Conservation (phyloP, 2,888 invertebrate species). For the Bombylius major region DNA sequence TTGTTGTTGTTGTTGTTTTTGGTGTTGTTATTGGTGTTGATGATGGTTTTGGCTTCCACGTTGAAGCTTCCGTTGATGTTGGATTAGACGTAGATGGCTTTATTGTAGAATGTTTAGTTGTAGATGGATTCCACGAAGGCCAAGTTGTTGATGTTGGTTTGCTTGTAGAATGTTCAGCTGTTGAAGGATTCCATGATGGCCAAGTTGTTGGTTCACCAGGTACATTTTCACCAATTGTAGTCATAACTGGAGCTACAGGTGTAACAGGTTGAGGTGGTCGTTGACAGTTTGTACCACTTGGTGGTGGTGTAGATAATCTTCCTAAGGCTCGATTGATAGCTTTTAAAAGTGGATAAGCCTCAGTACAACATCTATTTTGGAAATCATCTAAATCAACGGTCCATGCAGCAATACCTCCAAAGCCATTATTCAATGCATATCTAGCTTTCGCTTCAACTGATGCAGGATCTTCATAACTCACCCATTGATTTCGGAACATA, state of each 20-base stretch:
- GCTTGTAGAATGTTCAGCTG: constrained; percentile 11
- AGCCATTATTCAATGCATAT: constrained; percentile 57
- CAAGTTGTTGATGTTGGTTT: constrained; percentile 28
- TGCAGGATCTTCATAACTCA: constrained; percentile 71
- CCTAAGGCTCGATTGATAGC: constrained; percentile 68
- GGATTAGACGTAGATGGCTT: constrained; percentile 25
- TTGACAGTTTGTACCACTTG: constrained; percentile 47
- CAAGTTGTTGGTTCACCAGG: constrained; percentile 27
- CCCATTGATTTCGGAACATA: constrained; percentile 72
- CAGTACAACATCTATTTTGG: constrained; percentile 68
- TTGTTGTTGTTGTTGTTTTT: constrained; percentile 21
- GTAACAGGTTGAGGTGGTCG: constrained; percentile 61
- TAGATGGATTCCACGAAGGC: constrained; percentile 25
- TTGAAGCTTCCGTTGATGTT: constrained; percentile 27
- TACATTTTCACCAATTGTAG: constrained; percentile 46
- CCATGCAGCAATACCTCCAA: constrained; percentile 78
- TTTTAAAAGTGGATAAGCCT: constrained; percentile 63
- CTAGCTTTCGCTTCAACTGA: constrained; percentile 64
- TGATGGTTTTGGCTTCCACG: constrained; percentile 29
- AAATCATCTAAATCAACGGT: constrained; percentile 82
- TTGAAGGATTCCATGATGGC: constrained; percentile 24
- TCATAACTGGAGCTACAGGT: constrained; percentile 61
- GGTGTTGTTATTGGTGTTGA: constrained; percentile 15
- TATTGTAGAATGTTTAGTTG: constrained; percentile 17
- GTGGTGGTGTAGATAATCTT: constrained; percentile 41